Evolutionary conservation across 1,140 invertebrate genomes (phyloP).

Genomic region (Polypedilum vanderplanki): DNA sequence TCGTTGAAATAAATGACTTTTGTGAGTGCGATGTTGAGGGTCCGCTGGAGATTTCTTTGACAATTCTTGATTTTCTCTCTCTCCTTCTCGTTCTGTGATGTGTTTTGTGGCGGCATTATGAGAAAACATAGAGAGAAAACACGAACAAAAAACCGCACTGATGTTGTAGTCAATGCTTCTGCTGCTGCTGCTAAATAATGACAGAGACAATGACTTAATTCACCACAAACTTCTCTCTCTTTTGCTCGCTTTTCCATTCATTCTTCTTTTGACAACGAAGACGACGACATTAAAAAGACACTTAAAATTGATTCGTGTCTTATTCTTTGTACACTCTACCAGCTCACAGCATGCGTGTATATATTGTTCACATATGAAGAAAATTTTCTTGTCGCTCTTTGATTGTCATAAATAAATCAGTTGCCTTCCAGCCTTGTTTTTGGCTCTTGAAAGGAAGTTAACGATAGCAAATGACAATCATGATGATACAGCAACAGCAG

Average conservation of each 20-base stretch:
- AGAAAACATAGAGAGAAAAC: neutral
- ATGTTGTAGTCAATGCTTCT: neutral
- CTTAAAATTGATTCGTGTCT: conserved; percentile 13
- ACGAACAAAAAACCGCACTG: neutral
- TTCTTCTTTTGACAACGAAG: neutral
- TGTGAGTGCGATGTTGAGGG: conserved; percentile 2
- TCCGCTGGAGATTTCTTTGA: neutral
- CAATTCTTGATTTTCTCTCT: neutral
- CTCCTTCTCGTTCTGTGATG: neutral
- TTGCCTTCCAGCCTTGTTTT: conserved; percentile 4
- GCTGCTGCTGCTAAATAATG: neutral
- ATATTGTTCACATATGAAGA: neutral
- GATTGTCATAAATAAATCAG: conserved; percentile 12
- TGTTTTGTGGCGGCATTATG: neutral
- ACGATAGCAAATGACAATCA: conserved; percentile 1
- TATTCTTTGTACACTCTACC: neutral
- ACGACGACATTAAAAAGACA: conserved; percentile 17
- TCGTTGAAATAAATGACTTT: neutral
- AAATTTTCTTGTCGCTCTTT: neutral
- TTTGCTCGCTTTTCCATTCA: neutral
- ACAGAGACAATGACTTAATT: conserved; percentile 14
- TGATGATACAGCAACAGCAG: neutral
- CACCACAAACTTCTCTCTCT: neutral
- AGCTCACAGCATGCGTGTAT: neutral
- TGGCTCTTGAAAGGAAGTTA: neutral